Evolutionary conservation across 2,797 vertebrate genomes (phyloP), one percentile per base, ranked within the genome.

Genomic region (Manis crassicaudata): DNA sequence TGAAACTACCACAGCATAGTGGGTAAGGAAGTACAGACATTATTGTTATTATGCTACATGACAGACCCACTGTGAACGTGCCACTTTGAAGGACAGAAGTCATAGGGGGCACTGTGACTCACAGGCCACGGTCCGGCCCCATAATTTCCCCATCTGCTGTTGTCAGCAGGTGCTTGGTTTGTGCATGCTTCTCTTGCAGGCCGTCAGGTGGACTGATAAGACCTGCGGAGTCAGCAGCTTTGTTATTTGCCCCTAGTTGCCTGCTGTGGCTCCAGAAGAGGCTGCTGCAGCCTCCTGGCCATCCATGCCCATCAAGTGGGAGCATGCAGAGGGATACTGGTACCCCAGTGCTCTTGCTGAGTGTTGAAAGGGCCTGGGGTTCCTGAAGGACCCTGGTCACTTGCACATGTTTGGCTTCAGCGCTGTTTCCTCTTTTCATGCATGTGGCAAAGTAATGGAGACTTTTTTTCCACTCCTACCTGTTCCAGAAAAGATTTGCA

Each of bases 231-330:
- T 56, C 37, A 62, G 89, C 68, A 76, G 21, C 58, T 58, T 88
- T 72, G 11, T 54, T 46, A 17, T 16, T 25, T 8, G 18, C 27
- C 62, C 43, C 81, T 81, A 46, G 29, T 52, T 54, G 46, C 60
- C 18, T 56, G 37, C 60, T 3, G 0, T 37, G 72, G 23, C n/a
- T 88, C 58, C 37, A 12, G 35, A 56, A 87, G 60, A 37, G 3
- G 1, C 85, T 46, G 27, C 68, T 1, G 12, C 40, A 54, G 90
- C 14, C 58, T 88, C 81, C 40, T 52, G 70, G 76, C 70, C 29
- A 7, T 20, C 70, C 29, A 7, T 20, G 17, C 56, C 35, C 2
- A 7, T 37, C 3, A 0, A 2, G 1, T 0, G 9, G 75, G 50
- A 35, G 35, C 5, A 0, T 7, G 50, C 2, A 56, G 43, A 58